These are phyloP conservation scores for Xyrauchen texanus DNA, from an alignment of 2,113 vertebrate genomes.

Conservation along the genomic window DNA sequence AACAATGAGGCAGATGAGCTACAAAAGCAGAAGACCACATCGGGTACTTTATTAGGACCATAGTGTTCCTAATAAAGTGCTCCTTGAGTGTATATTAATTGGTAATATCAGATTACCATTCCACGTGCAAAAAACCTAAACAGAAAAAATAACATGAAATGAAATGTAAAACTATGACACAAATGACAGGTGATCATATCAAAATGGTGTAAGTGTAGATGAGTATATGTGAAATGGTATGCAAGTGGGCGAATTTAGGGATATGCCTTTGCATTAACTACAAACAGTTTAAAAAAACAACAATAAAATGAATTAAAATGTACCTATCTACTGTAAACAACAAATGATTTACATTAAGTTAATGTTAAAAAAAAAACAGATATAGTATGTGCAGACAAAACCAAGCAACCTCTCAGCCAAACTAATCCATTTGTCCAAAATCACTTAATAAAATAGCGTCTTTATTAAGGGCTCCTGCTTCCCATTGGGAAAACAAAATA, in stretches of 20 bases:
- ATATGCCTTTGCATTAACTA: not conserved
- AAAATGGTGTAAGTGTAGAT: not conserved
- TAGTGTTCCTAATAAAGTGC: too few species aligned
- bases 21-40: too few species aligned
- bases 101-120: too few species aligned
- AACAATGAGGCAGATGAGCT: too few species aligned
- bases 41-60: too few species aligned
- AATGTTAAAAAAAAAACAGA: not conserved
- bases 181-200: not conserved
- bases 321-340: not conserved
- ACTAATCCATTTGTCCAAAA: not conserved
- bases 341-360: not conserved
- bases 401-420: not conserved
- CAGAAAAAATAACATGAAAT: not conserved
- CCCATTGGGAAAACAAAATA: slow-evolving; percentile 39
- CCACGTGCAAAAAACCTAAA: not conserved
- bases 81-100: too few species aligned
- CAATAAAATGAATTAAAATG: not conserved
- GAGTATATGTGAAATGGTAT: not conserved
- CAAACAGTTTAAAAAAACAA: not conserved
- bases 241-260: not conserved
- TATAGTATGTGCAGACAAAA: not conserved
- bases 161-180: not conserved
- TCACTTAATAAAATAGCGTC: not conserved
- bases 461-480: slow-evolving; percentile 29